These are phyloP conservation scores for Lagopus leucura DNA, from an alignment of 2,113 vertebrate genomes.

Conservation along the genomic window DNA sequence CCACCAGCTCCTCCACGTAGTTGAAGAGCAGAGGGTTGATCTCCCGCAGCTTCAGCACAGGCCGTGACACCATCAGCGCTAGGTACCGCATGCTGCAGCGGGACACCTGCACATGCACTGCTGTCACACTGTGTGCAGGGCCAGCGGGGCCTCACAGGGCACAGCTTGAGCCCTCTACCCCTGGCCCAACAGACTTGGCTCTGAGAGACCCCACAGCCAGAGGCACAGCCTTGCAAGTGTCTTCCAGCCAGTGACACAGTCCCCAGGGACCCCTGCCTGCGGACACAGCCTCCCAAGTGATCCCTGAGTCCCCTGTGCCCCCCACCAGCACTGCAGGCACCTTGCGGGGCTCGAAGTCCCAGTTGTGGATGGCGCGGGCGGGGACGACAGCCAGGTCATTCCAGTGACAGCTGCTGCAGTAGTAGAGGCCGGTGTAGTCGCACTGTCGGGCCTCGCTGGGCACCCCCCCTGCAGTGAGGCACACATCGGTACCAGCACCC, in stretches of 20 bases:
- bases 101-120: conserved; percentile 82
- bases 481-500: neutral
- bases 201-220: rapidly evolving
- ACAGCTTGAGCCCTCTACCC: neutral
- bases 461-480: conserved; percentile 82
- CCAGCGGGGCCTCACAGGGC: neutral
- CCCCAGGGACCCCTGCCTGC: neutral
- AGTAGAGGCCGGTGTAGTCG: conserved; percentile 97
- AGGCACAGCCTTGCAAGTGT: neutral
- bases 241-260: neutral
- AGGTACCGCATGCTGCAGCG: conserved; percentile 95
- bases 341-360: conserved; percentile 96
- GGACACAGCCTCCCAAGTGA: neutral
- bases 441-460: conserved; percentile 94
- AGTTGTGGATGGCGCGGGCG: conserved; percentile 95
- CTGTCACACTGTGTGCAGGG: neutral
- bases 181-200: neutral
- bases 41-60: conserved; percentile 91
- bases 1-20: conserved; percentile 96
- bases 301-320: neutral
- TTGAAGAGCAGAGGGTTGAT: conserved; percentile 97
- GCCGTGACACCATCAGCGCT: conserved; percentile 91
- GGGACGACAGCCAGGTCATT: conserved; percentile 92
- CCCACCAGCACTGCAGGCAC: conserved; percentile 54
- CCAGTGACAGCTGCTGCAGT: conserved; percentile 97